Evolutionary conservation across 2,113 vertebrate genomes (phyloP), one percentile per base, ranked within the genome.

Genomic region (Siniperca knerii): DNA sequence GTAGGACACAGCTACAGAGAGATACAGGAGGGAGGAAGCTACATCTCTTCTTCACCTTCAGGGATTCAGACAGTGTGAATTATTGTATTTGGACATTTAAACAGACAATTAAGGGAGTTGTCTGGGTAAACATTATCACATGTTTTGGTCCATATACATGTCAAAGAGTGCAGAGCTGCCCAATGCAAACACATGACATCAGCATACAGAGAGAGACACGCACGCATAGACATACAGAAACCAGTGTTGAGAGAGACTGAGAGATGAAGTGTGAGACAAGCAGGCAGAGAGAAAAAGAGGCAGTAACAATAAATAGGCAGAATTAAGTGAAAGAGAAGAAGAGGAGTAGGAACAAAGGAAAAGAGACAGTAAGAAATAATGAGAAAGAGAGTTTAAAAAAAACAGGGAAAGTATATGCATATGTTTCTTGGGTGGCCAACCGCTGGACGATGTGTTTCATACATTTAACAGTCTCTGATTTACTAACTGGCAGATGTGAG

Each of bases 131-230:
- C 83, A 94, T 84, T 85, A 88, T 94, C 87, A 74, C 82, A 83
- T 81, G 71, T 79, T 86, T 75, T 73, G 70, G 81, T 85, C 76
- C 86, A 91, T 91, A 91, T 88, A 87, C 77, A 83, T 91, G 92
- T 93, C 92, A 89, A 60, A 75, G 76, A 64, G 79, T 65, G 68
- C 21, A 64, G 74, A 72, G 79, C 64, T 70, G 77, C 76, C 91
- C 88, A 94, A 94, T 21, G 66, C 62, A 94, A 94, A 94, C 87
- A 94, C 80, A 93, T 95, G 86, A 94, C 86, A 88, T 93, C 90
- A 93, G 87, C 79, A 77, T 33, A 61, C 69, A 80, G 40, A 83
- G n/a, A 68, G 5, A 58, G 55, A 66, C 46, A 87, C 33, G 69
- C 16, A 70, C 55, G 58, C 46, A 79, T 4, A 62, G 35, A 87